These are phyloP conservation scores for Trachelipus rathkii DNA, from an alignment of 1,140 invertebrate species.

Conservation along the genomic window DNA sequence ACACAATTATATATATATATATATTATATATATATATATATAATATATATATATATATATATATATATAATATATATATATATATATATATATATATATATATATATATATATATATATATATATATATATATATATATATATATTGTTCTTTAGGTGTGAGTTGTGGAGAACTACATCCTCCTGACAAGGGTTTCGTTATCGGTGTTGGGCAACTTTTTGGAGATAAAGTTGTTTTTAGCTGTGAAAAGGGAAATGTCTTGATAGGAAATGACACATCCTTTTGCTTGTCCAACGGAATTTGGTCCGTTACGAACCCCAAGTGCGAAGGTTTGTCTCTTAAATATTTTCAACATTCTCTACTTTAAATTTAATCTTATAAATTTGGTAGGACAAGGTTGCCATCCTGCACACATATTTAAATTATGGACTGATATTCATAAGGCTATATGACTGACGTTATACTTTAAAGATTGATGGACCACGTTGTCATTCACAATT, in stretches of 20 bases:
- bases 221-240: conserved; percentile 40
- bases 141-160: neutral
- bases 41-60: conserved; percentile 16
- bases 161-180: conserved; percentile 41
- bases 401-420: no score
- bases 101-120: neutral
- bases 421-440: no score
- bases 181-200: conserved; percentile 43
- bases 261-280: conserved; percentile 46
- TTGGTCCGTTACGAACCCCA: conserved; percentile 34
- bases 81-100: conserved; percentile 22
- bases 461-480: no score
- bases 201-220: conserved; percentile 36
- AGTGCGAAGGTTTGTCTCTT: conserved; percentile 44
- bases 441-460: no score
- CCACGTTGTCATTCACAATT: no score
- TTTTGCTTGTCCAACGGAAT: conserved; percentile 11
- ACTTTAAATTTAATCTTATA: no score
- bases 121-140: neutral
- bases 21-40: conserved; percentile 13
- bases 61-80: neutral
- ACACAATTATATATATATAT: conserved; percentile 11
- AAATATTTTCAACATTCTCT: neutral
- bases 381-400: no score
- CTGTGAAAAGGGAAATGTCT: conserved; percentile 46